Evolutionary conservation across 2,797 vertebrate genomes (phyloP).

Genomic region (Liparis tanakae): DNA sequence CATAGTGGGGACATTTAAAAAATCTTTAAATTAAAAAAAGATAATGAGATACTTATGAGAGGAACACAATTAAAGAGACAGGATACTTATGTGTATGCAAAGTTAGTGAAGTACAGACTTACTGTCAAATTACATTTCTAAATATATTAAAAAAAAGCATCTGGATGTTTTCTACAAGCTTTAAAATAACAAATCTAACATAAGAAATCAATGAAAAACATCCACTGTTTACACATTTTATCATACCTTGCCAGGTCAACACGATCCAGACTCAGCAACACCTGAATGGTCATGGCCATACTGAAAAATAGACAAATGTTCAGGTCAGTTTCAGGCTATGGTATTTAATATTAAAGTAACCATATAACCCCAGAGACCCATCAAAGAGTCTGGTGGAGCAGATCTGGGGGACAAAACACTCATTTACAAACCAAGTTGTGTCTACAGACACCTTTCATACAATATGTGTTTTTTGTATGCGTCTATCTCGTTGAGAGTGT

Average conservation of each 20-base stretch:
- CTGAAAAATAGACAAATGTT: conserved; percentile 72
- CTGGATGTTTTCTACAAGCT: conserved; percentile 7
- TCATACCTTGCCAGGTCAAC: conserved; percentile 93
- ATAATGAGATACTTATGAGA: background rate
- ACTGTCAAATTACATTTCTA: background rate
- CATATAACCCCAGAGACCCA: background rate
- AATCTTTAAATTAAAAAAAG: too few species aligned
- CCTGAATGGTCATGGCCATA: conserved; percentile 93
- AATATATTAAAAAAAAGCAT: background rate
- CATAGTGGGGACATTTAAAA: too few species aligned
- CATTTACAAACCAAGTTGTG: background rate
- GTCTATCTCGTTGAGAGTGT: background rate
- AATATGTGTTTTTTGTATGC: background rate
- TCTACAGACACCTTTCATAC: background rate
- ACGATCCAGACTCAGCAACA: conserved; percentile 92
- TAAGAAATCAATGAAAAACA: background rate
- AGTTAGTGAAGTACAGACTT: background rate
- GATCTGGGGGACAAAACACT: background rate
- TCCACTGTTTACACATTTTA: background rate
- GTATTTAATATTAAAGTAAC: background rate
- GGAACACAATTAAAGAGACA: background rate
- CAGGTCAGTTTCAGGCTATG: background rate
- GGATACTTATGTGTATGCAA: background rate
- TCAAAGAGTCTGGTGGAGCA: background rate
- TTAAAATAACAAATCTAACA: conserved; percentile 13